A percentile compares a stretch with the other conserved stretches of the same genome.
phyloP scores from a whole-genome alignment of 2,888 invertebrate species.

The Drosophila cracens region DNA sequence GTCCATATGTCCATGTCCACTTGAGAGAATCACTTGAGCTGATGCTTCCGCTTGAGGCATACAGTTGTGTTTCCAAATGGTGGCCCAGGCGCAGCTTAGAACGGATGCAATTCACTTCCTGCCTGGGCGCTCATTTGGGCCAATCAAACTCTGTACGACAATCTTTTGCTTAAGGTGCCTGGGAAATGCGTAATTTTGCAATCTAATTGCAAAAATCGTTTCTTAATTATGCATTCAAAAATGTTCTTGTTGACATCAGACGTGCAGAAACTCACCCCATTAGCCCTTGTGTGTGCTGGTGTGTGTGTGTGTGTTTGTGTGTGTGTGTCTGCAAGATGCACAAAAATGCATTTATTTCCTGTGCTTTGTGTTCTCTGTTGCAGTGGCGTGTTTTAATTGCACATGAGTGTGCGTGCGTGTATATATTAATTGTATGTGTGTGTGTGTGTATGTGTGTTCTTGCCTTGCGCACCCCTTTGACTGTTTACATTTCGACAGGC shows the following conservation, averaged over 20 bases:
- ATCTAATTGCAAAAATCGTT: constrained; percentile 47
- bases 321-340: constrained; percentile 65
- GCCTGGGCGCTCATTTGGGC: constrained; percentile 73
- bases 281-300: constrained; percentile 5
- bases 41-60: constrained; percentile 58
- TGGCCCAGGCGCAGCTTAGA: constrained; percentile 49
- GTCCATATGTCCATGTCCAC: constrained; percentile 25
- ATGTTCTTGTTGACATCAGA: constrained; percentile 31
- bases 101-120: constrained; percentile 73
- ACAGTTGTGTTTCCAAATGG: constrained; percentile 74
- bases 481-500: constrained; percentile 76
- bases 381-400: constrained; percentile 60
- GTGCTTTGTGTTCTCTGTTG: constrained; percentile 49
- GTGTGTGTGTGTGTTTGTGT: background rate
- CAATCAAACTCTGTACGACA: constrained; percentile 53
- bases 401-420: constrained; percentile 28
- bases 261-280: constrained; percentile 54
- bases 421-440: constrained; percentile 4
- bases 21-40: constrained; percentile 54
- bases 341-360: constrained; percentile 75
- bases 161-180: constrained; percentile 26
- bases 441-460: constrained; percentile 25
- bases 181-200: constrained; percentile 72
- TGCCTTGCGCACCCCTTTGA: constrained; percentile 68
- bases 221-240: constrained; percentile 56